These are phyloP conservation scores for Pyrgilauda ruficollis DNA, from an alignment of 2,113 vertebrate species.

Conservation along the genomic window DNA sequence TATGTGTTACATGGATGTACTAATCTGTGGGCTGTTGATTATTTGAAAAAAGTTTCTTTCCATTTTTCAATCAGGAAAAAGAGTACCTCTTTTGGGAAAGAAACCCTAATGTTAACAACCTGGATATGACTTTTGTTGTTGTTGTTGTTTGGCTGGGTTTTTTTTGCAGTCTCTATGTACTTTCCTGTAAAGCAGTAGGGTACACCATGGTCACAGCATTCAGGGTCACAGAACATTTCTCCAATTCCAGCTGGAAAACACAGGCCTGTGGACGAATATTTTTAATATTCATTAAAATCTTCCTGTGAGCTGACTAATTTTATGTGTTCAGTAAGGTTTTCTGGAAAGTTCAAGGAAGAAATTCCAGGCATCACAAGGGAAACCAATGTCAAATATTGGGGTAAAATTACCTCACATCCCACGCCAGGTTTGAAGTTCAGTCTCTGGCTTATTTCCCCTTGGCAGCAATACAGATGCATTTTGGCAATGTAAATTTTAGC, in stretches of 20 bases:
- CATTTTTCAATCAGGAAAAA: not conserved
- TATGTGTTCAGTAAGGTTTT: not conserved
- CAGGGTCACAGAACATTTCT: not conserved
- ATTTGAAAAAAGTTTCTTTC: not conserved
- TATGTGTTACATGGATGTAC: rapidly evolving
- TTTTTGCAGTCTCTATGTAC: rapidly evolving
- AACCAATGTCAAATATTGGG: not conserved
- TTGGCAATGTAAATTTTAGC: not conserved
- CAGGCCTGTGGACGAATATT: not conserved
- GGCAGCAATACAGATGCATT: not conserved
- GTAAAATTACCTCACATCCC: not conserved
- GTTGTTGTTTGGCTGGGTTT: too few relatives aligned
- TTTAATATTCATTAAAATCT: not conserved
- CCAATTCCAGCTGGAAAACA: not conserved
- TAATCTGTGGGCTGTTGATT: not conserved
- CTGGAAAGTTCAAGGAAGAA: not conserved
- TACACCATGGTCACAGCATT: not conserved
- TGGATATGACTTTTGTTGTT: rapidly evolving
- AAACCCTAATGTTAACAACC: rapidly evolving
- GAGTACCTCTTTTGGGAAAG: rapidly evolving
- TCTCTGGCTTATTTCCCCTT: not conserved
- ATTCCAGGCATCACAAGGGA: not conserved
- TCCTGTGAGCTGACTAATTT: not conserved
- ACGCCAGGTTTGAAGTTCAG: not conserved
- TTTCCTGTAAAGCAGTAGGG: not conserved